A percentile compares a stretch with the other conserved stretches of the same genome.
phyloP scores from a whole-genome alignment of 2,113 vertebrate genomes.

The Glaucomys volans region DNA sequence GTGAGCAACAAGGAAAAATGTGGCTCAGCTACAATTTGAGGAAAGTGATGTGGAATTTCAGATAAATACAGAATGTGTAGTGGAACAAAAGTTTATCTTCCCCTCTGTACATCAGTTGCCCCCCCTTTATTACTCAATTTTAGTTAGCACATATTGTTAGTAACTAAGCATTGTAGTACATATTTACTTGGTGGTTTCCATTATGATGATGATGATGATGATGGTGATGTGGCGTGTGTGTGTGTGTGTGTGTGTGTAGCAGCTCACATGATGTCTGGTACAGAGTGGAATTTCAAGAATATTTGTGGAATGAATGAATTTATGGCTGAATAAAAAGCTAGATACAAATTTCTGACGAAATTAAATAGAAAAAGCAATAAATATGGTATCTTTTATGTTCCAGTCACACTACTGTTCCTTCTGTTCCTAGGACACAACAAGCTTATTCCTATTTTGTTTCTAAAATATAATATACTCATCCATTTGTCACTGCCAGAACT shows the following conservation, averaged over 20 bases:
- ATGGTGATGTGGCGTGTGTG: background rate
- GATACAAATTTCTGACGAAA: conserved; percentile 32
- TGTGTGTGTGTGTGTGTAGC: background rate
- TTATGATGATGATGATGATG: background rate
- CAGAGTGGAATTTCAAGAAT: conserved; percentile 28
- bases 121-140: background rate
- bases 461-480: conserved; percentile 47
- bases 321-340: conserved; percentile 23
- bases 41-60: background rate
- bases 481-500: background rate
- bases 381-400: background rate
- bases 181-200: conserved; percentile 7
- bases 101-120: background rate
- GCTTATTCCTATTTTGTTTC: conserved; percentile 35
- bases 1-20: background rate
- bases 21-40: background rate
- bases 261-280: background rate
- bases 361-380: background rate
- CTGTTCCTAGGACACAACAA: conserved; percentile 3
- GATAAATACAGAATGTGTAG: background rate
- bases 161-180: background rate
- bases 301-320: conserved; percentile 37
- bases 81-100: conserved; percentile 14
- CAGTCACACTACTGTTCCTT: background rate
- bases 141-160: conserved; percentile 5